These are phyloP conservation scores for Glandiceps talaboti DNA, from an alignment of 53 echinoderm and acorn worm genomes.

Conservation along the genomic window DNA sequence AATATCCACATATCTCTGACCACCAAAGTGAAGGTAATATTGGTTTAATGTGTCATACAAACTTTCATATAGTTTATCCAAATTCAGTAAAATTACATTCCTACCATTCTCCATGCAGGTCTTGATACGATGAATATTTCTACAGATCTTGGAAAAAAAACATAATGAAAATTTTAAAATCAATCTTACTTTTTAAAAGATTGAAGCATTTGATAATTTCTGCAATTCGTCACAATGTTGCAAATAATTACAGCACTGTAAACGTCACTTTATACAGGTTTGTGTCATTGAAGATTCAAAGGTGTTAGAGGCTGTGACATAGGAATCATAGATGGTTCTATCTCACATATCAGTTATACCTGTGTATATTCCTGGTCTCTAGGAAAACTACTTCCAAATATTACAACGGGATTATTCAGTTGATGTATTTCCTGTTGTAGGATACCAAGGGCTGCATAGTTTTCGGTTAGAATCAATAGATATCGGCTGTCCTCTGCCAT, in stretches of 20 bases:
- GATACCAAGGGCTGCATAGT: conserved; percentile 13
- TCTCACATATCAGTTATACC: too few species aligned
- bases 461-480: conserved; percentile 9
- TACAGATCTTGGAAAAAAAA: too few species aligned
- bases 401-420: not conserved
- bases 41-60: conserved; percentile 22
- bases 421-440: conserved; percentile 3
- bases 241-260: too few species aligned
- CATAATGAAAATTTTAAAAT: too few species aligned
- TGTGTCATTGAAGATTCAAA: too few species aligned
- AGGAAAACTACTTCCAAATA: conserved; percentile 17
- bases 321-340: too few species aligned
- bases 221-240: too few species aligned
- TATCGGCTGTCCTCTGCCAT: too few species aligned
- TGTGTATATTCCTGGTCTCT: conserved; percentile 13
- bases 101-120: conserved; percentile 17
- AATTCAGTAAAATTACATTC: conserved; percentile 7
- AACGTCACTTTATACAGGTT: too few species aligned
- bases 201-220: too few species aligned
- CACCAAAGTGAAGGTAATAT: conserved; percentile 5
- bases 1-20: conserved; percentile 13
- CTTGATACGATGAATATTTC: conserved; percentile 21
- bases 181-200: too few species aligned
- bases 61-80: conserved; percentile 22
- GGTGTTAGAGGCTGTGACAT: too few species aligned